These are phyloP conservation scores for Chorisops tibialis DNA, from an alignment of 2,888 invertebrate genomes.

Conservation along the genomic window DNA sequence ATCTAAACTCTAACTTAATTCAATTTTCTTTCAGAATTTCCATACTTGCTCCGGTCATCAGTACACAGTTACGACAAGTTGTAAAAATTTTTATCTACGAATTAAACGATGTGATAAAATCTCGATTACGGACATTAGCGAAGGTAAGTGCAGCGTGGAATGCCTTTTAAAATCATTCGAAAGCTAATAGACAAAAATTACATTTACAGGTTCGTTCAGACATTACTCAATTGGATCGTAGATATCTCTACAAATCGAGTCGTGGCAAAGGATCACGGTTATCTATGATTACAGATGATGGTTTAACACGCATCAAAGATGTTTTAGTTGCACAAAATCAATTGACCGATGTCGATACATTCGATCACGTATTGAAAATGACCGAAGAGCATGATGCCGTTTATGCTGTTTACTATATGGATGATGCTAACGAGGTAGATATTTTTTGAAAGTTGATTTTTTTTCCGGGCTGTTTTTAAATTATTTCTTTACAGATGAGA, in stretches of 20 bases:
- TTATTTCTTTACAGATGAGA: constrained; percentile 6
- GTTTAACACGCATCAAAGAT: too few species aligned
- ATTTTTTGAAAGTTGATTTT: too few species aligned
- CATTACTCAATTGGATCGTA: constrained; percentile 9
- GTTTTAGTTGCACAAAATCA: constrained; percentile 1
- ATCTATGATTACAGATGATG: neutral
- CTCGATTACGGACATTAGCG: constrained; percentile 29
- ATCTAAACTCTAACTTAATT: too few species aligned
- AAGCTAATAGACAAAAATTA: neutral
- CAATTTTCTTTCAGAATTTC: constrained; percentile 42
- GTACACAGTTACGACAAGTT: constrained; percentile 54
- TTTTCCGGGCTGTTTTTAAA: too few species aligned
- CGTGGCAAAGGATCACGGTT: constrained; percentile 9
- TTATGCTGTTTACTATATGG: constrained; percentile 88
- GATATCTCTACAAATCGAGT: neutral
- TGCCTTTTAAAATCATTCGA: neutral
- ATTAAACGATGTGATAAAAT: constrained; percentile 51
- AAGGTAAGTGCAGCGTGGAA: constrained; percentile 3
- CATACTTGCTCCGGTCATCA: constrained; percentile 46
- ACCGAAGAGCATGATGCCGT: constrained; percentile 81
- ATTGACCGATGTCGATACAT: constrained; percentile 54
- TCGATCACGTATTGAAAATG: constrained; percentile 69
- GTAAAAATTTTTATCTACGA: constrained; percentile 62
- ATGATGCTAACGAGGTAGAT: constrained; percentile 62
- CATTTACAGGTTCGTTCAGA: constrained; percentile 14